Conservation (phyloP, 2,113 vertebrate genomes). For the rabbit (Oryctolagus cuniculus) region mOryCun1.1 NC_091436.1:153332501-153333000, state of each 20-base stretch:
- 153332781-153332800: too few species aligned
- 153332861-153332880: neutral
- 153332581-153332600: fast-evolving
- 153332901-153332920: neutral
- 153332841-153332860: neutral
- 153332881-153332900: fast-evolving
- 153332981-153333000: too few species aligned
- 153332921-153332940: too few species aligned
- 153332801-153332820: neutral
- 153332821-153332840: neutral
- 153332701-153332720: fast-evolving
- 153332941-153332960: neutral
- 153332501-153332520: neutral
- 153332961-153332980: neutral
- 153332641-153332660: constrained; percentile 69
- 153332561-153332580: fast-evolving
- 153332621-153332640: constrained; percentile 31
- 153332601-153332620: fast-evolving
- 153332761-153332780: too few species aligned
- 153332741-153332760: too few species aligned
- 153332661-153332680: constrained; percentile 65
- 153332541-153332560: constrained; percentile 51
- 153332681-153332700: neutral
- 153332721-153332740: fast-evolving
- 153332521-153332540: fast-evolving